Evolutionary conservation across 2,888 invertebrate species (phyloP), one percentile per base, ranked within the genome.

Genomic region (Agrilus cyanescens): DNA sequence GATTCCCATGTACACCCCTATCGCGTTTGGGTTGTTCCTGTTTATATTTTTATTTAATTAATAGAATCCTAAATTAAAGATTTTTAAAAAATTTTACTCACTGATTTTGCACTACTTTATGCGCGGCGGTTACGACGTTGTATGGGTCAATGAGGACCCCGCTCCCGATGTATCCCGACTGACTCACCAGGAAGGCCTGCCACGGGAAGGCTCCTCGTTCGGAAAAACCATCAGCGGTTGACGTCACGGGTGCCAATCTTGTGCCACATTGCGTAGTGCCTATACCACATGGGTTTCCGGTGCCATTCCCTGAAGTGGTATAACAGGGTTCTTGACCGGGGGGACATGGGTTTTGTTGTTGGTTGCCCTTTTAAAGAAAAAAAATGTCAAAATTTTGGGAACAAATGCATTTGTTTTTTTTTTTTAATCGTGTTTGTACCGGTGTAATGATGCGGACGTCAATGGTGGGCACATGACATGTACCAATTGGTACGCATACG

Each of bases 111-210:
- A 70, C 60, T 41, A 85, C 69, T 58, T 82, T 78, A 60, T 85
- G 85, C 6, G 84, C 84, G 1, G 80, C 82, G 1, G 86, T 85
- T 12, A 85, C 57, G 4, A 86, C 73, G 60, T 83, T 79, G 16
- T 71, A 67, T n/a, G 69, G 67, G 53, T 79, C 75, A 35, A 86
- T 72, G 3, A 87, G 67, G 2, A 79, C 82, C 8, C 84, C 85
- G 30, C 83, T 82, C 16, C 83, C 85, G 32, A 83, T 65, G 56
- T 80, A 85, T 45, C 53, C 50, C 6, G 60, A 60, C 38, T 57
- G 55, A 44, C 60, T 61, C 15, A 49, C 50, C 13, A 64, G 41
- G 36, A 54, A 61, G 41, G 78, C 81, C 68, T 78, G 78, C 85
- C 85, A 85, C 3, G 85, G 85, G 62, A 75, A 82, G 52, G 79